Conservation (phyloP, 2,888 invertebrate species). For the Oscheius sp. region DNA sequence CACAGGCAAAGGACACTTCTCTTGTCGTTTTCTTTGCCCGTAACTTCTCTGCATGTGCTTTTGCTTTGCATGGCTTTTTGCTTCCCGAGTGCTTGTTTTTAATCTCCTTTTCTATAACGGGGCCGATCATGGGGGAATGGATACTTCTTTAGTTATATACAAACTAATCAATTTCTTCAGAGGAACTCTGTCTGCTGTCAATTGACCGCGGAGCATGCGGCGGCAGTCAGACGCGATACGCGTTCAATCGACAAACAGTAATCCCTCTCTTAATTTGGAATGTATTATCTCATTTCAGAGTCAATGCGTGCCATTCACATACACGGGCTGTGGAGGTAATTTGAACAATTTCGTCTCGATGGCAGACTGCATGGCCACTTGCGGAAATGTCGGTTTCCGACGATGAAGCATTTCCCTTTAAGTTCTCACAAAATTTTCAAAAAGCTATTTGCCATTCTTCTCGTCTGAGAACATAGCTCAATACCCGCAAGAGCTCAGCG, state of each 20-base stretch:
- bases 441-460: conserved; percentile 20
- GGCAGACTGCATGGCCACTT: conserved; percentile 64
- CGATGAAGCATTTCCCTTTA: conserved; percentile 23
- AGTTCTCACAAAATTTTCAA: conserved; percentile 14
- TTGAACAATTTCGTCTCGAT: conserved; percentile 68
- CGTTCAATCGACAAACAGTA: conserved; percentile 67
- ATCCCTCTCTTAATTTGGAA: not conserved
- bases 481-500: conserved; percentile 19
- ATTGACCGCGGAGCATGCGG: conserved; percentile 69
- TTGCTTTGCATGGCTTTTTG: conserved; percentile 23
- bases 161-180: conserved; percentile 47
- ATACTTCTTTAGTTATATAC: conserved; percentile 5
- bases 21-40: not conserved
- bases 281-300: conserved; percentile 53
- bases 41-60: conserved; percentile 17
- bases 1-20: not conserved
- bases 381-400: conserved; percentile 65
- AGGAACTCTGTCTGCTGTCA: conserved; percentile 66
- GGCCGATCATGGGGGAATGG: conserved; percentile 43
- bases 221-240: conserved; percentile 67
- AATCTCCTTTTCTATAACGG: conserved; percentile 39
- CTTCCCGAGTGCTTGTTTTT: conserved; percentile 5
- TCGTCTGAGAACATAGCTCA: conserved; percentile 24
- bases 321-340: conserved; percentile 69
- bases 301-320: conserved; percentile 67